phyloP scores from a whole-genome alignment of 2,113 vertebrate genomes.

The Hymenochirus boettgeri region DNA sequence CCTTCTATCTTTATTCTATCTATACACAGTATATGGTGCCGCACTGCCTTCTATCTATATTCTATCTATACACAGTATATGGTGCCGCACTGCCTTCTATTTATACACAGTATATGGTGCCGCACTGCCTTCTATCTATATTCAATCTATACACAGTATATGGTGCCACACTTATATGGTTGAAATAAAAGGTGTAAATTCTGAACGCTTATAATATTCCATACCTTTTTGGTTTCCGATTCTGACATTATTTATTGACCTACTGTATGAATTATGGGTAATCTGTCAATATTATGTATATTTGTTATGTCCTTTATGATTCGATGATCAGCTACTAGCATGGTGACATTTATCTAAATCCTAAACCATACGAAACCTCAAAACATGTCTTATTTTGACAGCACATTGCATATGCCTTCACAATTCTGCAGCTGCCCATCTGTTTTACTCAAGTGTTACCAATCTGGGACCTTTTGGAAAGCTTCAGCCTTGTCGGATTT shows the following conservation, averaged over 20 bases:
- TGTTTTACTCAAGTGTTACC: conserved; percentile 3
- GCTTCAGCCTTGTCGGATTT: conserved; percentile 8
- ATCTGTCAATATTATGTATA: conserved; percentile 35
- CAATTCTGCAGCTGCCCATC: conserved; percentile 24
- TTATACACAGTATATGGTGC: no score
- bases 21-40: no score
- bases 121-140: no score
- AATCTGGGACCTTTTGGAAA: conserved; percentile 18
- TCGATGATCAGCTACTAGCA: conserved; percentile 54
- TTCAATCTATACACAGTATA: no score
- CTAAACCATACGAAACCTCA: conserved; percentile 46
- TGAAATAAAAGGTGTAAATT: no score
- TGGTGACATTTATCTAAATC: conserved; percentile 40
- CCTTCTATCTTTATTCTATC: no score
- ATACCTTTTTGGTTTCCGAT: no score
- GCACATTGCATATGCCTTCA: conserved; percentile 17
- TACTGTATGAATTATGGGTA: conserved; percentile 29
- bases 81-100: no score
- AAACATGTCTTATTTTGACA: conserved; percentile 22
- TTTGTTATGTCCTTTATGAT: conserved; percentile 52
- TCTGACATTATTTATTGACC: conserved; percentile 13
- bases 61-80: no score
- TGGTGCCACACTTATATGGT: no score
- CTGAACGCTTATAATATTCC: no score
- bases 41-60: no score